phyloP scores from a whole-genome alignment of 2,888 invertebrate species.

The Steinernema scapterisci region DNA sequence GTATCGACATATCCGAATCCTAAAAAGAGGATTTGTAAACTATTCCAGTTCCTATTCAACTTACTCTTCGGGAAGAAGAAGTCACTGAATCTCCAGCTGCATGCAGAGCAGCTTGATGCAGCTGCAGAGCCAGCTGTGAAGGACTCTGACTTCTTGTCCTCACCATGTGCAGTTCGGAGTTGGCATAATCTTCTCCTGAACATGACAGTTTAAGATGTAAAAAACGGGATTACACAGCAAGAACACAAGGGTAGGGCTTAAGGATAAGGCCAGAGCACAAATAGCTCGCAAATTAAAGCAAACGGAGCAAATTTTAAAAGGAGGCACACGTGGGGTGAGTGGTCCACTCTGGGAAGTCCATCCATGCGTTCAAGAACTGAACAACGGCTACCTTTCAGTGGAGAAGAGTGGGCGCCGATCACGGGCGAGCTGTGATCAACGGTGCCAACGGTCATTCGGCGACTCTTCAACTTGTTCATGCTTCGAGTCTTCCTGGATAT shows the following conservation, averaged over 20 bases:
- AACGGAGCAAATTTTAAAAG: not conserved
- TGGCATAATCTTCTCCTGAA: slow-evolving; percentile 37
- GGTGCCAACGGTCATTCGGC: slow-evolving; percentile 14
- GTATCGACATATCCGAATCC: slow-evolving; percentile 30
- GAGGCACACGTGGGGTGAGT: not conserved
- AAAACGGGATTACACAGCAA: not conserved
- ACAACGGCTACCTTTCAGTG: slow-evolving; percentile 28
- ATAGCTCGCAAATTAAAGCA: not conserved
- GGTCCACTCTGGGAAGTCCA: not conserved
- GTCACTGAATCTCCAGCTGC: slow-evolving; percentile 29
- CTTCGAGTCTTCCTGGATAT: not conserved
- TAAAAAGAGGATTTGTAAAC: not conserved
- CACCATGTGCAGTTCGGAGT: slow-evolving; percentile 33
- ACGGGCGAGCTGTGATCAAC: slow-evolving; percentile 1
- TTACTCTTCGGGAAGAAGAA: slow-evolving; percentile 9
- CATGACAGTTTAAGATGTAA: not conserved
- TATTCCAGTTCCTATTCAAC: not conserved
- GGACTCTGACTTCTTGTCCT: slow-evolving; percentile 50
- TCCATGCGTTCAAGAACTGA: not conserved
- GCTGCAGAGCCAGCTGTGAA: slow-evolving; percentile 45
- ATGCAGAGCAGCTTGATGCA: slow-evolving; percentile 35
- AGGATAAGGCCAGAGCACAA: not conserved
- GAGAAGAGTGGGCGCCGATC: slow-evolving; percentile 26
- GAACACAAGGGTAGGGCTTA: slow-evolving; percentile 9
- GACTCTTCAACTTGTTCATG: slow-evolving; percentile 24